Percentiles rank a stretch among this genome's conserved stretches.
These are phyloP conservation scores for Pholis gunnellus DNA, from an alignment of 2,113 vertebrate genomes.

Conservation along the genomic window DNA sequence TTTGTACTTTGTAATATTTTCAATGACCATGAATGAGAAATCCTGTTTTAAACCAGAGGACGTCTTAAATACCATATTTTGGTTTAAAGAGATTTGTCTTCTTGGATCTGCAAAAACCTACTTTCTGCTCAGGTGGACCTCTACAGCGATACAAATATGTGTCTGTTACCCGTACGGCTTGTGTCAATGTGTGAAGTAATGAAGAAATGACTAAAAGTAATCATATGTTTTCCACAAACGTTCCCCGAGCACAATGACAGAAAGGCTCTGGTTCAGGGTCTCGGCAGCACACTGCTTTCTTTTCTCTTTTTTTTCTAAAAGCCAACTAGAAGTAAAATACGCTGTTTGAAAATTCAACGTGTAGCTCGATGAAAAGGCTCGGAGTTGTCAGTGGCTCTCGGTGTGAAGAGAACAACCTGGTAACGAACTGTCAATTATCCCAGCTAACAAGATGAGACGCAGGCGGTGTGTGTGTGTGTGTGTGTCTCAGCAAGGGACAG, in stretches of 20 bases:
- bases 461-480: constrained; percentile 7
- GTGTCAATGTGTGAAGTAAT: background rate
- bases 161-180: background rate
- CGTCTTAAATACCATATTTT: too few relatives aligned
- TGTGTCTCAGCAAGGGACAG: background rate
- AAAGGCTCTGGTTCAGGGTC: background rate
- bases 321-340: constrained; percentile 22
- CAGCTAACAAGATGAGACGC: constrained; percentile 47
- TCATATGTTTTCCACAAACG: background rate
- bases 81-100: background rate
- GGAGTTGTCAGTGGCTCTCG: constrained; percentile 39
- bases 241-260: background rate
- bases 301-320: background rate
- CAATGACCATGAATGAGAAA: too few relatives aligned
- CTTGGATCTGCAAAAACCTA: background rate
- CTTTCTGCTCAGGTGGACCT: background rate
- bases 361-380: constrained; percentile 16
- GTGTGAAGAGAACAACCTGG: constrained; percentile 53
- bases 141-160: background rate
- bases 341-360: constrained; percentile 30
- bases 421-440: constrained; percentile 76
- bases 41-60: too few relatives aligned
- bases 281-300: background rate
- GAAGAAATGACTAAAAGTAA: background rate
- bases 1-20: too few relatives aligned